Evolutionary conservation across 30 jellyfish, hydroid and myxozoan species (phyloP).

Genomic region (Aurelia coerulea): DNA sequence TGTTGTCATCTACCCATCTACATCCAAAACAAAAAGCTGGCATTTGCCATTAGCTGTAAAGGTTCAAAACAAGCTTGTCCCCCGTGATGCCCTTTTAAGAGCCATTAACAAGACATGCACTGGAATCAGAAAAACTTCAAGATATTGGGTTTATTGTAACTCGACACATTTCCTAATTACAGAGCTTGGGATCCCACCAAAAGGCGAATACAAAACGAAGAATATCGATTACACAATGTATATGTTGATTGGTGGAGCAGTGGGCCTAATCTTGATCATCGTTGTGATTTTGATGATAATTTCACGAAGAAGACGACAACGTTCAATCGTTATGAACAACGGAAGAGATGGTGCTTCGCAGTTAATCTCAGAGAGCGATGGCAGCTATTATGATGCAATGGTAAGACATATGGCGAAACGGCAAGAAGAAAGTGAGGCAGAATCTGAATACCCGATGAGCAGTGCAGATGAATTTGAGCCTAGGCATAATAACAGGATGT

Average conservation of each 20-base stretch:
- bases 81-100: conserved; percentile 37
- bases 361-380: neutral
- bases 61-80: conserved; percentile 27
- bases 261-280: conserved; percentile 8
- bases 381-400: conserved; percentile 21
- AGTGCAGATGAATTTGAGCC: conserved; percentile 75
- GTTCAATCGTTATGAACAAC: neutral
- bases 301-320: neutral
- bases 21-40: conserved; percentile 4
- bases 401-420: conserved; percentile 19
- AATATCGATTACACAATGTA: neutral
- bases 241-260: conserved; percentile 33
- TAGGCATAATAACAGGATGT: conserved; percentile 15
- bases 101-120: conserved; percentile 45
- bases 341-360: neutral
- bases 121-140: neutral
- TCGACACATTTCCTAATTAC: neutral
- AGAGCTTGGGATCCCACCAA: conserved; percentile 36
- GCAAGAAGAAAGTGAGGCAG: neutral
- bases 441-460: conserved; percentile 60
- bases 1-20: conserved; percentile 54
- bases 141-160: conserved; percentile 23
- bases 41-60: neutral
- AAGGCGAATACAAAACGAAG: conserved; percentile 3
- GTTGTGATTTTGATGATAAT: neutral